Conservation (phyloP, 2,113 vertebrate species). For the Tetrax tetrax region DNA sequence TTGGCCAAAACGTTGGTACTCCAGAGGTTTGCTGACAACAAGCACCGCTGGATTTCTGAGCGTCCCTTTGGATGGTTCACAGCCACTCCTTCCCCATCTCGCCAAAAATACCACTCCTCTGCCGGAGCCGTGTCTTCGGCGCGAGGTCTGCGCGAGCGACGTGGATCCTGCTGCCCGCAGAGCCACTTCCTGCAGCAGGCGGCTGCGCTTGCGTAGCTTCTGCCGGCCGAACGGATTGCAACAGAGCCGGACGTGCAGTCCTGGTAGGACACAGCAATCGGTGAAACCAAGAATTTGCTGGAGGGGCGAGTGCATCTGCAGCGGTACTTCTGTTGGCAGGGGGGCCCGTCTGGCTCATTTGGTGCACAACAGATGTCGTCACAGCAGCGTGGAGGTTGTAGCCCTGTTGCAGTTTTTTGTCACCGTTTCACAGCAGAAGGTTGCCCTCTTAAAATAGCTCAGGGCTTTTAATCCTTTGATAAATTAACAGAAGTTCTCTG, state of each 20-base stretch:
- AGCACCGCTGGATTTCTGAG: neutral
- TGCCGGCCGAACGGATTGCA: neutral
- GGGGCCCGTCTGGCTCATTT: neutral
- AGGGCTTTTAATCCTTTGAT: neutral
- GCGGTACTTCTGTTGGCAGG: neutral
- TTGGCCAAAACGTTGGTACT: neutral
- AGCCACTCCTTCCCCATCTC: neutral
- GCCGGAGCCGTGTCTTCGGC: neutral
- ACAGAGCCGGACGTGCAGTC: fast-evolving
- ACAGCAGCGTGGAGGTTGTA: neutral
- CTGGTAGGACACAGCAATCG: fast-evolving
- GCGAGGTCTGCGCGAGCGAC: fast-evolving
- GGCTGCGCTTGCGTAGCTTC: fast-evolving
- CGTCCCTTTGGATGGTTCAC: neutral
- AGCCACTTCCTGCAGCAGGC: neutral
- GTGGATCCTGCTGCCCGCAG: neutral
- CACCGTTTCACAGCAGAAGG: neutral
- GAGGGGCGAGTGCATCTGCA: neutral
- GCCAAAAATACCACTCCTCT: neutral
- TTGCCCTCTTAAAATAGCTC: neutral
- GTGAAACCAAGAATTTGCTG: neutral
- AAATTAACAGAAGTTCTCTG: neutral
- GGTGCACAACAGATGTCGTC: fast-evolving
- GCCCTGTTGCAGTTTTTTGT: neutral
- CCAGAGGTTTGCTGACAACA: neutral